Evolutionary conservation across 2,113 vertebrate genomes (phyloP).

Genomic region (Gnathonemus longibarbis): DNA sequence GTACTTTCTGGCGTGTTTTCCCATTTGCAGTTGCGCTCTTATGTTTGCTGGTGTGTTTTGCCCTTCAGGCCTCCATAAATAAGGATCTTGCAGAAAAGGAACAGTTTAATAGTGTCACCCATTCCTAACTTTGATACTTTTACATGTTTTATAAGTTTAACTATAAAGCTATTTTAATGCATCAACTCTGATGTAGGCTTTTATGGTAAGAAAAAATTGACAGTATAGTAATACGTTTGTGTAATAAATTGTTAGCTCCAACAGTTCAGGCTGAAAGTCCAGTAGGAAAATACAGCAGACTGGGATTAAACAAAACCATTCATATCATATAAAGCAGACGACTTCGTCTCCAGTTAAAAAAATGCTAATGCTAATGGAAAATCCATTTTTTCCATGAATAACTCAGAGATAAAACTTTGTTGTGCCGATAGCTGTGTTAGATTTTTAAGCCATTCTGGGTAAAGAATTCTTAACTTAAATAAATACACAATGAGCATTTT

Average conservation of each 20-base stretch:
- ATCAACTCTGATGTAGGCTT: not conserved
- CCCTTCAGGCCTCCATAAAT: too few species aligned
- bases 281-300: not conserved
- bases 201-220: not conserved
- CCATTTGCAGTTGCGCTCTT: too few species aligned
- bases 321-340: not conserved
- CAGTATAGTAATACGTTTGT: not conserved
- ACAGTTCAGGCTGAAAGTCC: not conserved
- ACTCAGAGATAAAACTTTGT: not conserved
- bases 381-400: not conserved
- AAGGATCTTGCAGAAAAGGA: not conserved
- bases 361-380: not conserved
- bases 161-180: not conserved
- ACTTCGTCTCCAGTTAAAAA: not conserved
- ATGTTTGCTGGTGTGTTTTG: too few species aligned
- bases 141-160: not conserved
- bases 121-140: not conserved
- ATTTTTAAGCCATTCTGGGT: not conserved
- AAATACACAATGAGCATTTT: not conserved
- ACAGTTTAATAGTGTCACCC: not conserved
- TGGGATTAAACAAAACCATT: not conserved
- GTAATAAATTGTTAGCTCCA: not conserved
- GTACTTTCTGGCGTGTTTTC: too few species aligned
- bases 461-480: not conserved
- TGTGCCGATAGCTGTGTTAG: not conserved